Conservation (phyloP, 2,797 vertebrate species). For the Balearica regulorum region DNA sequence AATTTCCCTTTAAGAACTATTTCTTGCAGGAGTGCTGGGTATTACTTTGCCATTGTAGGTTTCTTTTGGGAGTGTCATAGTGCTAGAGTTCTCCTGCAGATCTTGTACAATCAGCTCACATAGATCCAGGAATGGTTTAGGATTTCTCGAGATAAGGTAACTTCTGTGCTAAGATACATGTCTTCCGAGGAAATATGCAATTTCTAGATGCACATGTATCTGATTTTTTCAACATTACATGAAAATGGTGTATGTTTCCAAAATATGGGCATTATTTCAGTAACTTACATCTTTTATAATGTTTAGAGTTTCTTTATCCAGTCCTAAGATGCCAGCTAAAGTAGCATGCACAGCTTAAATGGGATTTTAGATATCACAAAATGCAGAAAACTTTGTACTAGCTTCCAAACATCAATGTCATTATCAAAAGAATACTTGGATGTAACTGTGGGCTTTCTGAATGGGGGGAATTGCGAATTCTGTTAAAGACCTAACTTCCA, state of each 20-base stretch:
- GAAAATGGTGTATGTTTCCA: background rate
- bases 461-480: background rate
- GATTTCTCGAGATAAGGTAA: background rate
- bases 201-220: background rate
- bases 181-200: background rate
- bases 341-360: background rate
- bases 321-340: background rate
- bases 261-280: background rate
- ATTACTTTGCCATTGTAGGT: background rate
- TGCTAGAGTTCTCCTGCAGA: background rate
- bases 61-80: background rate
- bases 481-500: background rate
- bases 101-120: background rate
- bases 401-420: background rate
- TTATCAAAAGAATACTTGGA: background rate
- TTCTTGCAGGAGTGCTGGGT: background rate
- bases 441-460: background rate
- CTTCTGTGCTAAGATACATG: background rate
- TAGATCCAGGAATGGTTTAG: background rate
- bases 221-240: background rate
- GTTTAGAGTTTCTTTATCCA: background rate
- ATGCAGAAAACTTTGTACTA: background rate
- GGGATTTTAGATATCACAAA: background rate
- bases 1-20: background rate
- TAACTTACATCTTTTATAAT: background rate